These are phyloP conservation scores for Hydrozoanthus gracilis DNA, from an alignment of 92 coral and sea anemone genomes.

Conservation along the genomic window DNA sequence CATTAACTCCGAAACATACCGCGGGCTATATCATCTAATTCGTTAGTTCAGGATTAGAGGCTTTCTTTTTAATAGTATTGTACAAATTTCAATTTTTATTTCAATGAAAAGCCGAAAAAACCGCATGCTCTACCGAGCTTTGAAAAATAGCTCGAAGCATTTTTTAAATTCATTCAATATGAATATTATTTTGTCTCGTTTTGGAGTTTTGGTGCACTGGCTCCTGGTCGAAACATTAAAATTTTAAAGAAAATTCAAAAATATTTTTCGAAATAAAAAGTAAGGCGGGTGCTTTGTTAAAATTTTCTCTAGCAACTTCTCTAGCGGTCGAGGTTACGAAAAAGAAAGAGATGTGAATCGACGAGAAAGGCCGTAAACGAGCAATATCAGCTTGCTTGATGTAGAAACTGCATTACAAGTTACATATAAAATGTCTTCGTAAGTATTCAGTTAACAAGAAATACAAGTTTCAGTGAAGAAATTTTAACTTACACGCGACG, in stretches of 20 bases:
- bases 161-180: constrained; percentile 28
- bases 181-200: constrained; percentile 24
- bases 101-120: background rate
- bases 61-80: background rate
- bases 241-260: background rate
- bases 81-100: background rate
- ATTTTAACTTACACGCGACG: constrained; percentile 32
- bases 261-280: background rate
- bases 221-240: constrained; percentile 13
- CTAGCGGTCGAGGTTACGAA: background rate
- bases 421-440: background rate
- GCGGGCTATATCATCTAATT: background rate
- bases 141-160: background rate
- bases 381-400: background rate
- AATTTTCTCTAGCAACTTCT: background rate
- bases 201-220: background rate
- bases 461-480: background rate
- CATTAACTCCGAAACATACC: background rate
- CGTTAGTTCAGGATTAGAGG: constrained; percentile 21
- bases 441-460: background rate
- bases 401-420: background rate
- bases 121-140: background rate
- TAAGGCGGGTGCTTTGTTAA: background rate
- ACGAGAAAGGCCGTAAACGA: constrained; percentile 4
- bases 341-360: background rate